These are phyloP conservation scores for Cataglyphis livida DNA, from an alignment of 2,888 invertebrate species.

Conservation along the genomic window DNA sequence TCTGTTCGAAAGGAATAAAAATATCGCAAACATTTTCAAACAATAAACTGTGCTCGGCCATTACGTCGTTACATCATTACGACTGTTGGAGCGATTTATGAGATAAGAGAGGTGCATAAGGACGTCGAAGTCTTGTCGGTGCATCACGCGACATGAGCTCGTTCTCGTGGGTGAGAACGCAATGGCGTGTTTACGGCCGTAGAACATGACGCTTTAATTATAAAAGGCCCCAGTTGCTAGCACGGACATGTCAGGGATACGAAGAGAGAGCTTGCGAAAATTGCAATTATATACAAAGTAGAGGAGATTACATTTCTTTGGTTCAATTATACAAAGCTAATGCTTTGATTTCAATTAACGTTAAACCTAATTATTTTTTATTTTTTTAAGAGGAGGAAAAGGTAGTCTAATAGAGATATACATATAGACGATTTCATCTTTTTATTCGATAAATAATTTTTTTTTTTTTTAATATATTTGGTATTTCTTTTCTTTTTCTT, in stretches of 20 bases:
- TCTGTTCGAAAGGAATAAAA: constrained; percentile 5
- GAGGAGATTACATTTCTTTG: constrained; percentile 11
- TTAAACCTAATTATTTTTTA: neutral
- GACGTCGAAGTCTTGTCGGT: constrained; percentile 45
- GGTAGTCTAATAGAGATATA: neutral
- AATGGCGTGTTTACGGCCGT: constrained; percentile 48
- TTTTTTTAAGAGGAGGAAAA: neutral
- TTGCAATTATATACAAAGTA: constrained; percentile 25
- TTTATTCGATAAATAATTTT: neutral
- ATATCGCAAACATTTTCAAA: constrained; percentile 28
- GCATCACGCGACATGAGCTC: constrained; percentile 19
- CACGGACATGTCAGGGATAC: constrained; percentile 17
- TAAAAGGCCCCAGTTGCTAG: constrained; percentile 33
- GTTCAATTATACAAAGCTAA: neutral
- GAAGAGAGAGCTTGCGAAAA: constrained; percentile 38
- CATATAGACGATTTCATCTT: constrained; percentile 6
- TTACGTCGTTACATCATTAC: constrained; percentile 53
- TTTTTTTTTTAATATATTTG: neutral
- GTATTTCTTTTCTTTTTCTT: neutral
- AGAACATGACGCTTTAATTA: constrained; percentile 59
- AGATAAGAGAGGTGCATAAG: constrained; percentile 22
- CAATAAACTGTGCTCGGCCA: constrained; percentile 16
- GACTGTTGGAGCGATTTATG: constrained; percentile 27
- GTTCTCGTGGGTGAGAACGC: constrained; percentile 29
- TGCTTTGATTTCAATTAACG: neutral